Percentiles rank a stretch among this genome's conserved stretches.
Evolutionary conservation across 2,113 vertebrate species (phyloP).

Genomic region (Platichthys flesus): DNA sequence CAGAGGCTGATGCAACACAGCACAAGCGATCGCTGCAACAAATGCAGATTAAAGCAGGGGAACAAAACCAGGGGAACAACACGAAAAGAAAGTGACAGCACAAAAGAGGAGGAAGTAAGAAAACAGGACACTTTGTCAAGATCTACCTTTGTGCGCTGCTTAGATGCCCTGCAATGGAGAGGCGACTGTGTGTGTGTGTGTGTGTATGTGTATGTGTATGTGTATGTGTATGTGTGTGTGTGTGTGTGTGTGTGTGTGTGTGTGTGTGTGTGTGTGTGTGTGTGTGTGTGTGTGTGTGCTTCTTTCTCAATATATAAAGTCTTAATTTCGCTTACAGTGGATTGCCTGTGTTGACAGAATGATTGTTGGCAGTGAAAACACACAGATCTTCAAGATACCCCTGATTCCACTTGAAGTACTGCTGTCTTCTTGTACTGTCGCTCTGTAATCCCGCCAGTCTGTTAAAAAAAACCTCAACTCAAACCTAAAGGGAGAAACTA

Average conservation of each 20-base stretch:
- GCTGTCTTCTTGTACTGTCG: conserved; percentile 31
- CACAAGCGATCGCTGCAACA: conserved; percentile 31
- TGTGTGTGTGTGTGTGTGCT: background rate
- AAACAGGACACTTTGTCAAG: conserved; percentile 43
- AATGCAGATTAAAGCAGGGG: conserved; percentile 46
- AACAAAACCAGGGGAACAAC: conserved; percentile 25
- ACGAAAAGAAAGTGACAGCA: conserved; percentile 18
- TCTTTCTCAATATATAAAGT: conserved; percentile 12
- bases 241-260: background rate
- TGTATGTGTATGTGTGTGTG: background rate
- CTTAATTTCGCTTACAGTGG: conserved; percentile 11
- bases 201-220: background rate
- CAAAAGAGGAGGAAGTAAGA: conserved; percentile 35
- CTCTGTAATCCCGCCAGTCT: conserved; percentile 46
- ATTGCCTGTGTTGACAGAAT: conserved; percentile 13
- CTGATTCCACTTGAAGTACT: conserved; percentile 51
- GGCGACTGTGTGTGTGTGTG: background rate
- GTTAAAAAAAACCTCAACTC: background rate
- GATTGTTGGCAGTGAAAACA: conserved; percentile 37
- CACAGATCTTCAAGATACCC: conserved; percentile 28
- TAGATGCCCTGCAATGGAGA: conserved; percentile 31
- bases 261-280: background rate
- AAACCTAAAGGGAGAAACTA: conserved; percentile 40
- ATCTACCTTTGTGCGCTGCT: conserved; percentile 23
- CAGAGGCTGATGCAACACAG: conserved; percentile 29